These are phyloP conservation scores for Promerops cafer DNA, from an alignment of 2,113 vertebrate genomes.

Conservation along the genomic window DNA sequence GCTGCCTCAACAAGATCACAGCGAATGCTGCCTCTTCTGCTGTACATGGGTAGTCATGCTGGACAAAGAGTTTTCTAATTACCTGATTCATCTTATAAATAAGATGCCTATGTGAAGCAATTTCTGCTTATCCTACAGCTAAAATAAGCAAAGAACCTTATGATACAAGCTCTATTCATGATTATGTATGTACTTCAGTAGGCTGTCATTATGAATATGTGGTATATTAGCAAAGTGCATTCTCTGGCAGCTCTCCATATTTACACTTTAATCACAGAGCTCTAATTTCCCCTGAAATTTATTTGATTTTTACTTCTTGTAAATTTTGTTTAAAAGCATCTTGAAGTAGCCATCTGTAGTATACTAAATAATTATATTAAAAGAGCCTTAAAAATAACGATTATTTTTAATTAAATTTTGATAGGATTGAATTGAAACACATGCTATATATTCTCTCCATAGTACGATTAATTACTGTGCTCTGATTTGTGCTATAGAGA, in stretches of 20 bases:
- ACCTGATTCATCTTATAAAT: not conserved
- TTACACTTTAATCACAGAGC: slow-evolving; percentile 58
- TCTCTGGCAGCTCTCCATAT: slow-evolving; percentile 48
- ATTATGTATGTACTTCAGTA: slow-evolving; percentile 21
- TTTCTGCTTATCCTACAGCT: not conserved
- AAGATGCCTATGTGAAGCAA: not conserved
- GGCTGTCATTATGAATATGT: slow-evolving; percentile 16
- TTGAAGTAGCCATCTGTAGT: slow-evolving; percentile 58
- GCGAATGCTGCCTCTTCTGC: fast-evolving
- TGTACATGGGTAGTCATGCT: not conserved
- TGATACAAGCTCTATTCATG: not conserved
- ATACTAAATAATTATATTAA: slow-evolving; percentile 42
- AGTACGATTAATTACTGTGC: slow-evolving; percentile 2
- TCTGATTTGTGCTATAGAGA: slow-evolving; percentile 34
- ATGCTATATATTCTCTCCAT: slow-evolving; percentile 33
- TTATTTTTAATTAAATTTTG: slow-evolving; percentile 65
- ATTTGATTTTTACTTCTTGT: slow-evolving; percentile 60
- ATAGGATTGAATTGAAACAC: slow-evolving; percentile 44
- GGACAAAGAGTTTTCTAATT: not conserved
- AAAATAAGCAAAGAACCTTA: not conserved
- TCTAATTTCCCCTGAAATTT: slow-evolving; percentile 55
- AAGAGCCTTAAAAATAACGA: slow-evolving; percentile 59
- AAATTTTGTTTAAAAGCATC: slow-evolving; percentile 62
- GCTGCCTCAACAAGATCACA: not conserved
- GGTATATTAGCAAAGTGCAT: slow-evolving; percentile 51